Evolutionary conservation across 2,113 vertebrate species (phyloP), one percentile per base, ranked within the genome.

Genomic region (Xyliphius kryptos): DNA sequence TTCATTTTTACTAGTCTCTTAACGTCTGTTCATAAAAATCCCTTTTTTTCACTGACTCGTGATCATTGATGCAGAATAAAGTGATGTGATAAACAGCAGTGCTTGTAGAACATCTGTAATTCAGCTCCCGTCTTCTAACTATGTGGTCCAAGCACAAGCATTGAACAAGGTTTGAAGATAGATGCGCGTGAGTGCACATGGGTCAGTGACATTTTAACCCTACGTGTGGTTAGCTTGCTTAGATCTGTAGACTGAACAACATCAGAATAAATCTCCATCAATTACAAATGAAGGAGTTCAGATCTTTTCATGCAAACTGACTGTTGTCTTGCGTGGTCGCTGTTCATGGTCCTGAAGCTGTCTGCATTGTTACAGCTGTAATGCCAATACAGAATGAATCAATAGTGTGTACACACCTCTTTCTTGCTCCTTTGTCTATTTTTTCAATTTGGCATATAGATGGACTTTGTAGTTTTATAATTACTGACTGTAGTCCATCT

Each of bases 71-170:
- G 55, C 20, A 58, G 56, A 7, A 58, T 40, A 21, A 38, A 58
- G 43, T 58, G 55, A 58, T 66, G 49, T 58, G 47, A 58, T 58
- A 50, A 66, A 66, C 55, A 66, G 20, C 55, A 7, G 22, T 44
- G 5, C 44, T 58, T 66, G 47, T 59, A 52, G 41, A 56, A 51
- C 37, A 43, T 17, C 63, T 50, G n/a, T 6, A 16, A 37, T 66
- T 57, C 21, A 40, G 21, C 20, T 37, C 8, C 13, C 58, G 55
- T 21, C 38, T 66, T 46, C 50, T 26, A 9, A 46, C 46, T 32
- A 6, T 3, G 9, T 37, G 12, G 7, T 50, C 46, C 63, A 44
- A 48, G 20, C 8, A 37, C 36, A 58, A 8, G 15, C 19, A n/a
- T 17, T 15, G 21, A 66, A 43, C 15, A 16, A 44, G 3, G 37